phyloP scores from a whole-genome alignment of 2,888 invertebrate species.

The Erannis defoliaria region DNA sequence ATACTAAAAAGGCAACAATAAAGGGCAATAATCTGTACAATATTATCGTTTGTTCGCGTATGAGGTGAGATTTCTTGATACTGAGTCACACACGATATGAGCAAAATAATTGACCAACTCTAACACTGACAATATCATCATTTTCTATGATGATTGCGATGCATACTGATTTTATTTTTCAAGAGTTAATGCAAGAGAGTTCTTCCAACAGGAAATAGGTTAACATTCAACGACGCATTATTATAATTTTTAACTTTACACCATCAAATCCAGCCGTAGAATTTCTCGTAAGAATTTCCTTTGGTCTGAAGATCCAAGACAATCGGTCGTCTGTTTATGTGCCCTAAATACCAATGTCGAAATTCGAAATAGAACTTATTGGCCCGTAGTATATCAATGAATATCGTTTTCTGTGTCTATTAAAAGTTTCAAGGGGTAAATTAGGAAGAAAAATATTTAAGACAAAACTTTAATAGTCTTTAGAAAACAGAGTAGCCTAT shows the following conservation, averaged over 20 bases:
- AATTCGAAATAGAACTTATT: conserved; percentile 57
- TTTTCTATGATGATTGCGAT: not conserved
- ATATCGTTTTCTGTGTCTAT: not conserved
- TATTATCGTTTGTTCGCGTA: conserved; percentile 46
- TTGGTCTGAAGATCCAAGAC: conserved; percentile 46
- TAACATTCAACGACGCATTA: conserved; percentile 22
- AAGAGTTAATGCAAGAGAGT: not conserved
- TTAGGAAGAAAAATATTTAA: not conserved
- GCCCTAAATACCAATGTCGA: conserved; percentile 62
- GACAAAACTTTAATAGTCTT: not conserved
- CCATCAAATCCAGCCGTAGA: conserved; percentile 29
- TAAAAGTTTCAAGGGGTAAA: not conserved
- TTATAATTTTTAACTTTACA: conserved; percentile 34
- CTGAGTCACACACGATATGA: conserved; percentile 35
- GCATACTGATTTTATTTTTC: not conserved
- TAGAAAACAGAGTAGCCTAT: not conserved
- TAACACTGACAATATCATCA: too few relatives aligned
- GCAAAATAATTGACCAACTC: not conserved
- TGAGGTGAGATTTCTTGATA: conserved; percentile 29
- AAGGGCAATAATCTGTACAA: conserved; percentile 41
- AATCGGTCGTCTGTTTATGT: conserved; percentile 54
- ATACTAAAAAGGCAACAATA: conserved; percentile 43
- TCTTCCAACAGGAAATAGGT: conserved; percentile 12
- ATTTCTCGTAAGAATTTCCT: conserved; percentile 44
- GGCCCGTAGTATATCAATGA: conserved; percentile 25